Conservation (phyloP, 2,888 invertebrate species). For the Limnephilus marmoratus region DNA sequence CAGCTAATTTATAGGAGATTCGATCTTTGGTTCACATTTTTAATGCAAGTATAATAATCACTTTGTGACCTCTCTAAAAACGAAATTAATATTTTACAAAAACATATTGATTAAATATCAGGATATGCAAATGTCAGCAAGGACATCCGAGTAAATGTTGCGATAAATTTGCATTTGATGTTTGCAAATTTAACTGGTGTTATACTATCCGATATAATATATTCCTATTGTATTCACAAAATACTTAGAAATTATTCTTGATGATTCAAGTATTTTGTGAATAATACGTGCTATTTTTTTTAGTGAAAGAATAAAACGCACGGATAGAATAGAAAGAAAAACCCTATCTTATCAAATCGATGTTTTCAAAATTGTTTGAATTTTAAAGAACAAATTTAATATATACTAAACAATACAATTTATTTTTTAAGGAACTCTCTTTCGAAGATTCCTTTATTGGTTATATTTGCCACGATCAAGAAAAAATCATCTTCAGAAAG, state of each 20-base stretch:
- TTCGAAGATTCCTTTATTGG: not conserved
- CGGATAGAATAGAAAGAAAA: not conserved
- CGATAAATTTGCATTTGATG: not conserved
- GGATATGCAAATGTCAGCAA: not conserved
- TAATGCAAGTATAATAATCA: not conserved
- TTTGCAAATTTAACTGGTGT: not conserved
- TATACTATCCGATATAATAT: not conserved
- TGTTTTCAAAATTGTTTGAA: too few relatives aligned
- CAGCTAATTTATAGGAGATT: not conserved
- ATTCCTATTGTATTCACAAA: not conserved
- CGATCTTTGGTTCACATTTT: not conserved
- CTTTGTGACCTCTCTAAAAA: not conserved
- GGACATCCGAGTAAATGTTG: not conserved
- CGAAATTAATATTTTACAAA: not conserved
- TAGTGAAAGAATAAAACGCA: not conserved
- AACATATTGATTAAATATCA: not conserved
- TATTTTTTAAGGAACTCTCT: too few relatives aligned
- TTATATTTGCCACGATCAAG: not conserved
- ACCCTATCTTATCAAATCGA: not conserved
- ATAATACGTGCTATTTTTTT: not conserved
- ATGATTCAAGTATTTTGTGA: not conserved
- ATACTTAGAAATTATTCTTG: too few relatives aligned
- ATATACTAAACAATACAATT: not conserved
- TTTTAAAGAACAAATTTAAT: not conserved
- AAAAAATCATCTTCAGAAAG: not conserved